Percentiles rank a stretch among this genome's conserved stretches.
These are phyloP conservation scores for Pimpla rufipes DNA, from an alignment of 2,888 invertebrate genomes.

Conservation along the genomic window DNA sequence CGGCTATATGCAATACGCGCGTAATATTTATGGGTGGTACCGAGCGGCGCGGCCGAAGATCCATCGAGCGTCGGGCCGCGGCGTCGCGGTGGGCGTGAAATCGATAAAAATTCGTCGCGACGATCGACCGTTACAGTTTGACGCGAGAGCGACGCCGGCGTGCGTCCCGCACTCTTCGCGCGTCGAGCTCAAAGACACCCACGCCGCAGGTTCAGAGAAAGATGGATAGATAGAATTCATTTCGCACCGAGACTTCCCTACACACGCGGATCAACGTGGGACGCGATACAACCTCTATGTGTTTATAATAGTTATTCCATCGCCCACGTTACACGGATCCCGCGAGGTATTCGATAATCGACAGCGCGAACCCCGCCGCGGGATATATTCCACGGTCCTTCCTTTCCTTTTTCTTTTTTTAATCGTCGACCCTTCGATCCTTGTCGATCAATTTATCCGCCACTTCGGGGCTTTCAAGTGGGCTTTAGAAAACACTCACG, in stretches of 20 bases:
- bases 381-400: too few relatives aligned
- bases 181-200: conserved; percentile 33
- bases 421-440: too few relatives aligned
- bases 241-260: conserved; percentile 20
- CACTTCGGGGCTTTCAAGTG: too few relatives aligned
- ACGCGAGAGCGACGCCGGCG: conserved; percentile 12
- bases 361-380: too few relatives aligned
- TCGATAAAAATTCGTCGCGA: conserved; percentile 65
- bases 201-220: conserved; percentile 39
- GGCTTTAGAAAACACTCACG: too few relatives aligned
- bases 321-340: conserved; percentile 50
- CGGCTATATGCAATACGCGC: background rate
- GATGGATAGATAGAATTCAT: conserved; percentile 41
- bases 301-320: conserved; percentile 41
- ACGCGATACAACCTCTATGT: background rate
- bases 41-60: conserved; percentile 10
- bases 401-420: too few relatives aligned
- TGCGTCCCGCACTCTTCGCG: conserved; percentile 9
- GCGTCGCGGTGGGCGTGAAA: conserved; percentile 48
- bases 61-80: conserved; percentile 25
- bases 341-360: conserved; percentile 34
- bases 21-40: conserved; percentile 12
- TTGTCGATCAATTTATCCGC: too few relatives aligned
- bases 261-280: conserved; percentile 41
- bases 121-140: conserved; percentile 58